These are phyloP conservation scores for Mesoclemmys tuberculata DNA, from an alignment of 2,113 vertebrate genomes.

Conservation along the genomic window DNA sequence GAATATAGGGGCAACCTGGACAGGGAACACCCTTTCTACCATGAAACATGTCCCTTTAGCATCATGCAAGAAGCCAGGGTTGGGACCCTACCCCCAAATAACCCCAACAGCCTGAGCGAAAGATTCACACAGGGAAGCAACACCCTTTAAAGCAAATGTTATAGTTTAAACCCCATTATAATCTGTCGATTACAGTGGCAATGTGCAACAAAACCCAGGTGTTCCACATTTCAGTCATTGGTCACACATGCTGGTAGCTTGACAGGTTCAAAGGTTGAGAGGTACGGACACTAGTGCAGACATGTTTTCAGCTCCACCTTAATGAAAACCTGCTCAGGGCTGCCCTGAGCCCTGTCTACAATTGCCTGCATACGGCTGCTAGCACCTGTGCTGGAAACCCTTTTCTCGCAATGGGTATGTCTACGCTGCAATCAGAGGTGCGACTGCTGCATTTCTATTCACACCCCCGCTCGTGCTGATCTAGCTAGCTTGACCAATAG, in stretches of 20 bases:
- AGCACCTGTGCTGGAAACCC: constrained; percentile 7
- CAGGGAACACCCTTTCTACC: background rate
- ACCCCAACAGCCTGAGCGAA: background rate
- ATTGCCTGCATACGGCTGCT: background rate
- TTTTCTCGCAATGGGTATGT: background rate
- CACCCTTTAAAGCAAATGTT: background rate
- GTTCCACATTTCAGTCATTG: constrained; percentile 19
- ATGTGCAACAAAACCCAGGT: constrained; percentile 38
- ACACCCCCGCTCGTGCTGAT: background rate
- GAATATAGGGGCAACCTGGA: background rate
- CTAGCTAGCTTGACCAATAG: background rate
- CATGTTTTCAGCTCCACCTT: constrained; percentile 41
- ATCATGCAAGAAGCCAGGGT: background rate
- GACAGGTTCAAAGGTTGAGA: constrained; percentile 40
- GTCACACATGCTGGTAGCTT: constrained; percentile 42
- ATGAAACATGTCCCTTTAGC: background rate
- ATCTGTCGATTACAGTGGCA: background rate
- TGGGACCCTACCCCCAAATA: background rate
- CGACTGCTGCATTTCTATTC: background rate
- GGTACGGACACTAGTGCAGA: constrained; percentile 36
- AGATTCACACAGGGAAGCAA: background rate
- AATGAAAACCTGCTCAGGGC: constrained; percentile 38
- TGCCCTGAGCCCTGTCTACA: constrained; percentile 22
- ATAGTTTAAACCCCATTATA: background rate
- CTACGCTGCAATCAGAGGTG: background rate